These are phyloP conservation scores for Silurus meridionalis DNA, from an alignment of 2,113 vertebrate species.

Conservation along the genomic window DNA sequence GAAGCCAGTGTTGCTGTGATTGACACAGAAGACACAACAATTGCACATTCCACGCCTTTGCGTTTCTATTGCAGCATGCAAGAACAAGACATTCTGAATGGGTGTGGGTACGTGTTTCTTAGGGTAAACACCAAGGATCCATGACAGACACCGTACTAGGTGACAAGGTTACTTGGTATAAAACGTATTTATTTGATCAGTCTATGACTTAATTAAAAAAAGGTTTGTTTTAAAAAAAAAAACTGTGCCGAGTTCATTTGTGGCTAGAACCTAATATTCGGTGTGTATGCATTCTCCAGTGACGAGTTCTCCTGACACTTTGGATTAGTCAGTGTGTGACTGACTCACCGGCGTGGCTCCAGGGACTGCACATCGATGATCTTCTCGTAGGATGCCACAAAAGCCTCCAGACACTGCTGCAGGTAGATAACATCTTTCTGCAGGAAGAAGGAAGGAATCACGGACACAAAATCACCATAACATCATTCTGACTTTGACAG, in stretches of 20 bases:
- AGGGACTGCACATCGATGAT: slow-evolving; percentile 84
- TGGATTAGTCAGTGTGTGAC: background rate
- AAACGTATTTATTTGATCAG: background rate
- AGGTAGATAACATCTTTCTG: slow-evolving; percentile 92
- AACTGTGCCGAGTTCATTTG: background rate
- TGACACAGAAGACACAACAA: no score
- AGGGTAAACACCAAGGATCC: background rate
- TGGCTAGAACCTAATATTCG: background rate
- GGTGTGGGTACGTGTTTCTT: background rate
- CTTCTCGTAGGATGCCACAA: slow-evolving; percentile 86
- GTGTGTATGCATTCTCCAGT: background rate
- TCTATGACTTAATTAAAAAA: background rate
- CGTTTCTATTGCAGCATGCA: background rate
- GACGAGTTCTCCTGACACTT: background rate
- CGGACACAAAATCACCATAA: background rate
- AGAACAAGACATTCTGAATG: background rate
- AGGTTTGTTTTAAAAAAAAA: no score
- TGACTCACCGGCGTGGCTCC: slow-evolving; percentile 84
- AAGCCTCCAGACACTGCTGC: slow-evolving; percentile 92
- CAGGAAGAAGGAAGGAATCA: slow-evolving; percentile 23
- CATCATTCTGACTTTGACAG: background rate
- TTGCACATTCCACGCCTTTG: no score
- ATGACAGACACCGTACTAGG: background rate
- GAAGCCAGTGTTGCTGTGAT: background rate
- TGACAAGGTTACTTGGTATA: background rate